phyloP scores from a whole-genome alignment of 2,113 vertebrate genomes.

The Menidia beryllina region DNA sequence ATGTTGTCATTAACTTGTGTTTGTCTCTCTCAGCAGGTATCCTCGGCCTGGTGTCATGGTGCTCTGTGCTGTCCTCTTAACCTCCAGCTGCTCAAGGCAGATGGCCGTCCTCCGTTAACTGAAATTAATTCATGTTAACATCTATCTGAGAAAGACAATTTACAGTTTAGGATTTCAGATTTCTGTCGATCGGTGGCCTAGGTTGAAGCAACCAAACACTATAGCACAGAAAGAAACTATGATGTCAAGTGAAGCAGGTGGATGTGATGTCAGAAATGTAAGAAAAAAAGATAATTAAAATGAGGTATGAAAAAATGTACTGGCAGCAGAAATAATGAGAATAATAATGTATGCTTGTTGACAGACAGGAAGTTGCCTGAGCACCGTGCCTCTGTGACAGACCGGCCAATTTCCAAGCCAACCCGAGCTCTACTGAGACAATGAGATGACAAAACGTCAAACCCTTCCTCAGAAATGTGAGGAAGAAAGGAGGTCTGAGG shows the following conservation, averaged over 20 bases:
- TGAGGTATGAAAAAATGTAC: neutral
- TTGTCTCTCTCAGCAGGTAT: too few relatives aligned
- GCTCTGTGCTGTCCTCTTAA: too few relatives aligned
- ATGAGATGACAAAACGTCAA: constrained; percentile 57
- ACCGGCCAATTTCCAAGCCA: constrained; percentile 33
- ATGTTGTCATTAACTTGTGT: too few relatives aligned
- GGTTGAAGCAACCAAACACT: neutral
- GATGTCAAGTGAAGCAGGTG: neutral
- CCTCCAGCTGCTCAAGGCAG: too few relatives aligned
- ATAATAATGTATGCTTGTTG: constrained; percentile 23
- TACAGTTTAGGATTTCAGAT: neutral
- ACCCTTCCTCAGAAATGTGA: constrained; percentile 24
- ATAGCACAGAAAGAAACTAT: neutral
- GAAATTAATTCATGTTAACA: neutral
- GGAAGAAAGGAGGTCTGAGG: neutral
- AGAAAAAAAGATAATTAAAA: constrained; percentile 3
- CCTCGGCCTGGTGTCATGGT: too few relatives aligned
- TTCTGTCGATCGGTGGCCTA: neutral
- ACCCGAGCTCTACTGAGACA: constrained; percentile 41
- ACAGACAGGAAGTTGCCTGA: constrained; percentile 19
- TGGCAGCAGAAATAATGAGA: constrained; percentile 15
- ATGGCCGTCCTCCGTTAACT: too few relatives aligned
- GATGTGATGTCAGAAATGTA: neutral
- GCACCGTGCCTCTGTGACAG: constrained; percentile 7
- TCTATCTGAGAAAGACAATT: neutral